Evolutionary conservation across 2,888 invertebrate genomes (phyloP).

Genomic region (Campoletis raptor): DNA sequence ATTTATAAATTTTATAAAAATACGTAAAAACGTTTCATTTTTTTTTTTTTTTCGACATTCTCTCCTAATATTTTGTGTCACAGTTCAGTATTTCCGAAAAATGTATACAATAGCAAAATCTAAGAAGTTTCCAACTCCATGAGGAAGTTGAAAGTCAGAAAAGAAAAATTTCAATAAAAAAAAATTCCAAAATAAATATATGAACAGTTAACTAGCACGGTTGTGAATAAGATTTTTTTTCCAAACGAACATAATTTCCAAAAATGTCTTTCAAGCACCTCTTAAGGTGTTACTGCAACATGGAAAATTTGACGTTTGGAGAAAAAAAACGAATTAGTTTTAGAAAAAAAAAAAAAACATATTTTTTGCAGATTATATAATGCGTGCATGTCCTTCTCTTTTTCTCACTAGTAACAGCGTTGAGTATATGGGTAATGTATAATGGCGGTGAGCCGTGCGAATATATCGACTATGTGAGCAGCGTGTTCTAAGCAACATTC

Average conservation of each 20-base stretch:
- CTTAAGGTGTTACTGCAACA: background rate
- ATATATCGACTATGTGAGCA: constrained; percentile 9
- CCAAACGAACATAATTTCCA: too few species aligned
- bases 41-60: too few species aligned
- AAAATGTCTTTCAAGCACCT: background rate
- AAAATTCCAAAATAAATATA: too few species aligned
- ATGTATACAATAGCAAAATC: background rate
- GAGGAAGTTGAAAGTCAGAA: too few species aligned
- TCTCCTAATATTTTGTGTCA: background rate
- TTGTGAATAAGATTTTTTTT: too few species aligned
- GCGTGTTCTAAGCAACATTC: constrained; percentile 20
- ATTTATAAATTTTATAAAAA: background rate
- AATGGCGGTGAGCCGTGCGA: constrained; percentile 18
- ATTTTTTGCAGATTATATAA: background rate
- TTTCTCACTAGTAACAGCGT: background rate
- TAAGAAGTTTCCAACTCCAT: too few species aligned
- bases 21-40: too few species aligned
- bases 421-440: constrained; percentile 5
- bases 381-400: background rate
- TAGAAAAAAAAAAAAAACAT: background rate
- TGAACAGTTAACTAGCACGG: too few species aligned
- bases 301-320: background rate
- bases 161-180: too few species aligned
- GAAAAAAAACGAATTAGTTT: background rate
- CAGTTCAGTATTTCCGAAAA: background rate